Conservation (phyloP, 2,113 vertebrate genomes). For the Eurystomus gularis region DNA sequence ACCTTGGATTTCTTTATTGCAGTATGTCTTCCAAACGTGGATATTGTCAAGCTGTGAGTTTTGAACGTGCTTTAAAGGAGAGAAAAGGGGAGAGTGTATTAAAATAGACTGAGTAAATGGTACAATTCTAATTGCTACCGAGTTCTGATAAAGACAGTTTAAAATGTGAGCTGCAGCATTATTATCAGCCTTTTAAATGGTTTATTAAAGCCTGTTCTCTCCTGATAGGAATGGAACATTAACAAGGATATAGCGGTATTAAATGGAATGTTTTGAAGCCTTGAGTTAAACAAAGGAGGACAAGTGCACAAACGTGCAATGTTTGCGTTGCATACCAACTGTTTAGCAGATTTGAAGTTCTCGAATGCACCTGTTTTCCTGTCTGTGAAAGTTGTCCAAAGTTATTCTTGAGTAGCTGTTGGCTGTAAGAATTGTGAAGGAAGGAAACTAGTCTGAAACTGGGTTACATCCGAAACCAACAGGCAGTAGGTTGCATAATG, state of each 20-base stretch:
- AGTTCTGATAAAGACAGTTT: constrained; percentile 32
- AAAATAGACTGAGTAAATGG: constrained; percentile 14
- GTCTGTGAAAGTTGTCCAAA: background rate
- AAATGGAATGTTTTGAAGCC: constrained; percentile 27
- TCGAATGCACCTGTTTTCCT: background rate
- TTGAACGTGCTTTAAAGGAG: background rate
- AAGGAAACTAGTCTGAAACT: background rate
- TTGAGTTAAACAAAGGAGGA: constrained; percentile 9
- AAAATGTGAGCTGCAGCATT: constrained; percentile 30
- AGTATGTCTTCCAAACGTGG: background rate
- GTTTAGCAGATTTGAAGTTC: constrained; percentile 26
- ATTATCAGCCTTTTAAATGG: constrained; percentile 37
- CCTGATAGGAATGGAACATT: constrained; percentile 15
- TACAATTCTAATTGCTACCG: constrained; percentile 28
- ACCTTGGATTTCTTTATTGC: background rate
- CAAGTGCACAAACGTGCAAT: constrained; percentile 10
- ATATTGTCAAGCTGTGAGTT: background rate
- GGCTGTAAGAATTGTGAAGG: background rate
- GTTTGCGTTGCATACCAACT: background rate
- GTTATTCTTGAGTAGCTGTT: constrained; percentile 36
- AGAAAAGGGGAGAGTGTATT: background rate
- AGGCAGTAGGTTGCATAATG: background rate
- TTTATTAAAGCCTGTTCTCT: constrained; percentile 20
- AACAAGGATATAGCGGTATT: constrained; percentile 5
- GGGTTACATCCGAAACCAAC: background rate